Conservation (phyloP, 2,797 vertebrate genomes). For the Gouania willdenowi region DNA sequence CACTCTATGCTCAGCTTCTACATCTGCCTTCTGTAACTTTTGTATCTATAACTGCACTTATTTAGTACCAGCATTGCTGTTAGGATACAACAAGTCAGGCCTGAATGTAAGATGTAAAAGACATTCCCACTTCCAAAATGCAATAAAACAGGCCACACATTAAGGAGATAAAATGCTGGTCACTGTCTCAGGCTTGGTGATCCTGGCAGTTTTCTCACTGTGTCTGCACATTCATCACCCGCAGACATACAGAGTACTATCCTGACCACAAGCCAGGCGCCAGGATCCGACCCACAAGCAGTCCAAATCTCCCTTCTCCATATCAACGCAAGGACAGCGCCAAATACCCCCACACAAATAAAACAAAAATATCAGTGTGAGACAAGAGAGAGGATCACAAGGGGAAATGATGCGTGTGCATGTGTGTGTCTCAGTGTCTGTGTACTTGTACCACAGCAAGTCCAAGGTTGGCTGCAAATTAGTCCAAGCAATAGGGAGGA, state of each 20-base stretch:
- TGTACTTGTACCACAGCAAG: constrained; percentile 29
- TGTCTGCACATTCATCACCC: constrained; percentile 16
- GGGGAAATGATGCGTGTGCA: constrained; percentile 30
- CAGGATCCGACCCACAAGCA: constrained; percentile 39
- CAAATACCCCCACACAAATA: constrained; percentile 49
- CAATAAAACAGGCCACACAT: constrained; percentile 28
- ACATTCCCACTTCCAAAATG: constrained; percentile 4
- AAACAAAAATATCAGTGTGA: constrained; percentile 47
- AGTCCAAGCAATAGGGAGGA: constrained; percentile 40
- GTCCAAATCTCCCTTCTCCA: constrained; percentile 48
- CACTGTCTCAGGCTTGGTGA: constrained; percentile 27
- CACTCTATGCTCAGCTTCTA: not conserved
- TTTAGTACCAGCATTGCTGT: too few species aligned
- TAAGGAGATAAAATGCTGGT: constrained; percentile 15
- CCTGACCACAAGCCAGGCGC: constrained; percentile 43
- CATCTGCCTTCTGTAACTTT: not conserved
- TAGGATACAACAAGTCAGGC: too few species aligned
- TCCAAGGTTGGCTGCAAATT: constrained; percentile 52
- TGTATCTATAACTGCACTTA: too few species aligned
- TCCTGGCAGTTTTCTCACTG: constrained; percentile 14
- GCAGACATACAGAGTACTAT: constrained; percentile 27
- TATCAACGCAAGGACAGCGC: constrained; percentile 30
- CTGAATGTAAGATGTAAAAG: constrained; percentile 9
- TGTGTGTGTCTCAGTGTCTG: too few species aligned
- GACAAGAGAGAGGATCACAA: constrained; percentile 38